Conservation (phyloP, 2,797 vertebrate species). For the Morelia viridis region DNA sequence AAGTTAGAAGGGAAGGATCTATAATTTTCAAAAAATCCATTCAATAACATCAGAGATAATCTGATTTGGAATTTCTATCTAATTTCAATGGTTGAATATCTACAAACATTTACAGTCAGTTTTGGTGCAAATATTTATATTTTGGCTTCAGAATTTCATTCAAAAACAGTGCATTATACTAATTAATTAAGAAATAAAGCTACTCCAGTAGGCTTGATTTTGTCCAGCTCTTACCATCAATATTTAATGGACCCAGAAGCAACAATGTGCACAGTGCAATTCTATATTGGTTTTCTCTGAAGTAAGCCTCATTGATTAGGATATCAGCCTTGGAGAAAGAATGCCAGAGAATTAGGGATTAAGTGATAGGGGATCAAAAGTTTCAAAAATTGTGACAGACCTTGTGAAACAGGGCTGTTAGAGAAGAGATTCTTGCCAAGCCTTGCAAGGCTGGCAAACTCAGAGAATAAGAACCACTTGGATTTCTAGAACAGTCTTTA, state of each 20-base stretch:
- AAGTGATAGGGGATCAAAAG: neutral
- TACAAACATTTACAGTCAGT: neutral
- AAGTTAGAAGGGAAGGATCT: neutral
- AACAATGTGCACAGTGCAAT: neutral
- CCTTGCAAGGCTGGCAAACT: neutral
- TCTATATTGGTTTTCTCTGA: neutral
- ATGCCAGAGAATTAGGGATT: neutral
- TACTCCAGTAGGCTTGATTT: neutral
- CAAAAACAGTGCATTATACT: neutral
- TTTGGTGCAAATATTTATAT: neutral
- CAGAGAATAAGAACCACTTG: neutral
- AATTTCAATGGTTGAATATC: neutral
- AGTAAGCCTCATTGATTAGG: neutral
- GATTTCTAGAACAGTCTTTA: neutral
- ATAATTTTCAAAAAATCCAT: neutral
- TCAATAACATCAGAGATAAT: neutral
- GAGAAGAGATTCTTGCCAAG: neutral
- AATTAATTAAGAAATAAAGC: neutral
- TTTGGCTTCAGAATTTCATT: neutral
- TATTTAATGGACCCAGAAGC: neutral
- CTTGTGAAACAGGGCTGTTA: neutral
- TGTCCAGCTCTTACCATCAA: neutral
- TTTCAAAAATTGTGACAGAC: neutral
- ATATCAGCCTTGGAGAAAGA: neutral
- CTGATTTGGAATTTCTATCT: neutral